Percentiles rank a stretch among this genome's conserved stretches.
phyloP scores from a whole-genome alignment of 2,888 invertebrate species.

The Cactoblastis cactorum region DNA sequence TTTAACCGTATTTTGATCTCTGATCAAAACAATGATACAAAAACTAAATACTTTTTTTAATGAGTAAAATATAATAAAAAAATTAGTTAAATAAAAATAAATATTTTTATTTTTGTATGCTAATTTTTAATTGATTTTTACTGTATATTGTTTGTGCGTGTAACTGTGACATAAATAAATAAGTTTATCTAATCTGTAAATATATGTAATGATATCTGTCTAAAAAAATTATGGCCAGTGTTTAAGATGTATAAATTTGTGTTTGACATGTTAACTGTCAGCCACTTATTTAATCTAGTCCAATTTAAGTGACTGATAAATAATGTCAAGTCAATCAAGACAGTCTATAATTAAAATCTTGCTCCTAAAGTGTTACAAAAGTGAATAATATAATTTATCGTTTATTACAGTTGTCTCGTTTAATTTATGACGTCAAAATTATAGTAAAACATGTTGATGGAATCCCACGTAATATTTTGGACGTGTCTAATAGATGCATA shows the following conservation, averaged over 20 bases:
- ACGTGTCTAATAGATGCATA: constrained; percentile 36
- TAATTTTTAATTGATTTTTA: too few relatives aligned
- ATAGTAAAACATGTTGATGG: neutral
- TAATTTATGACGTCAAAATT: neutral
- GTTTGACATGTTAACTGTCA: neutral
- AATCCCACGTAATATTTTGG: constrained; percentile 11
- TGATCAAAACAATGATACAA: neutral
- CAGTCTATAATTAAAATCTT: neutral
- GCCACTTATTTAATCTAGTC: neutral
- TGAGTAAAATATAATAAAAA: too few relatives aligned
- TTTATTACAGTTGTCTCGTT: neutral
- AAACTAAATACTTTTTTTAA: too few relatives aligned
- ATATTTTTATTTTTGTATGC: too few relatives aligned
- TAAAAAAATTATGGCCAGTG: too few relatives aligned
- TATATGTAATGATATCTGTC: too few relatives aligned
- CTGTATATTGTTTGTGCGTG: too few relatives aligned
- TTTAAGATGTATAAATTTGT: too few relatives aligned
- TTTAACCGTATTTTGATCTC: too few relatives aligned
- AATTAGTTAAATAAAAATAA: too few relatives aligned
- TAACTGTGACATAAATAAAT: too few relatives aligned
- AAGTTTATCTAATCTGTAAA: too few relatives aligned
- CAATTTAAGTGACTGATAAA: neutral
- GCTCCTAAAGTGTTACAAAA: neutral
- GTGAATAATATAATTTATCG: neutral
- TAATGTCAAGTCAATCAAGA: neutral